phyloP scores from a whole-genome alignment of 2,113 vertebrate species.

The Cyphomyrus plagiostoma region DNA sequence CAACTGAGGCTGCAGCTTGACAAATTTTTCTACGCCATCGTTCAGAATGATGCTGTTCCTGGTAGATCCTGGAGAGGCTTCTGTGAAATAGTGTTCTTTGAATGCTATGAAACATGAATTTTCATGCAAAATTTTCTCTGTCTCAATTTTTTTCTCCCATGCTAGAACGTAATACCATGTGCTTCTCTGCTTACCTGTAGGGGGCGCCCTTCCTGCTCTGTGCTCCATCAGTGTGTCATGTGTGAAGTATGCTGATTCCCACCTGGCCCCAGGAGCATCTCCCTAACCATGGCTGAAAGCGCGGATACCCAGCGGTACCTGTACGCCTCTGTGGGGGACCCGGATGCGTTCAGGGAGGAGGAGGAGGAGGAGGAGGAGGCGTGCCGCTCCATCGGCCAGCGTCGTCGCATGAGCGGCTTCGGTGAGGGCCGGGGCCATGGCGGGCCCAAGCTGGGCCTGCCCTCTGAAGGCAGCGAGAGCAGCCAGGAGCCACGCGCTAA shows the following conservation, averaged over 20 bases:
- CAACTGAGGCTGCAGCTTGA: background rate
- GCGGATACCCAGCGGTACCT: constrained; percentile 44
- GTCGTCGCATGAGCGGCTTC: constrained; percentile 58
- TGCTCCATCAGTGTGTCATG: constrained; percentile 16
- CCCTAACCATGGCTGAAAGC: constrained; percentile 48
- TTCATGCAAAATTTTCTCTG: background rate
- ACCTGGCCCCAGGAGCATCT: background rate
- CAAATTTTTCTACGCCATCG: background rate
- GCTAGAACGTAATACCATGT: background rate
- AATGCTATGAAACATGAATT: background rate
- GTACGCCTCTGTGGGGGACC: constrained; percentile 48
- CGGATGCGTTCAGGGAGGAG: constrained; percentile 25
- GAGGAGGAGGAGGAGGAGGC: constrained; percentile 36
- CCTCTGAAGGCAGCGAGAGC: constrained; percentile 64
- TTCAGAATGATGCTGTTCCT: background rate
- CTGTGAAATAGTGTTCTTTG: background rate
- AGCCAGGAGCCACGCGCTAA: constrained; percentile 51
- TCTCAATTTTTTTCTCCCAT: background rate
- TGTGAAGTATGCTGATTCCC: constrained; percentile 32
- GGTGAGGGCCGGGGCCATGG: constrained; percentile 32
- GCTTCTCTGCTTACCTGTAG: constrained; percentile 15
- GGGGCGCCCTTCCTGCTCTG: constrained; percentile 20
- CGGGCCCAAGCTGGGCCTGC: constrained; percentile 39
- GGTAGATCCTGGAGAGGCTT: background rate
- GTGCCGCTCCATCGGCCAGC: constrained; percentile 41